Conservation (phyloP, 2,797 vertebrate species). For the Rhinatrema bivittatum region DNA sequence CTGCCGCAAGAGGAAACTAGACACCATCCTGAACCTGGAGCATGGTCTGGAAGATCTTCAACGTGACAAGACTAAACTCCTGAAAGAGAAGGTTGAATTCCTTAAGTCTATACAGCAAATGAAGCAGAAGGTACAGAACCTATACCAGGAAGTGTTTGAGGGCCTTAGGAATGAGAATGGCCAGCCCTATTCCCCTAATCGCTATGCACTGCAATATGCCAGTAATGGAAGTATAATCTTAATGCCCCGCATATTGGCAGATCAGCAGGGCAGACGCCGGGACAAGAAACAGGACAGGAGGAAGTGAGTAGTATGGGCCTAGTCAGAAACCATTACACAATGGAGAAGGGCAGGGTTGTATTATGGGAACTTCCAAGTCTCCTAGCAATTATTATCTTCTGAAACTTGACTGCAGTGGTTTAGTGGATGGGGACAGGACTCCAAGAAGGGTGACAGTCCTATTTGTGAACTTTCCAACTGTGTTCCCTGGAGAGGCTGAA, state of each 20-base stretch:
- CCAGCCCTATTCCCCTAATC: conserved; percentile 82
- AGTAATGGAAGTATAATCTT: conserved; percentile 83
- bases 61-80: conserved; percentile 81
- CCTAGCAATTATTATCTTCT: conserved; percentile 57
- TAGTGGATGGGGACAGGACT: conserved; percentile 41
- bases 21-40: conserved; percentile 94
- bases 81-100: conserved; percentile 93
- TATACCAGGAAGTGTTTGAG: conserved; percentile 92
- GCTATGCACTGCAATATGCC: conserved; percentile 87
- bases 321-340: conserved; percentile 37
- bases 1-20: conserved; percentile 95
- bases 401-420: conserved; percentile 47
- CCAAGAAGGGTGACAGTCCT: conserved; percentile 15
- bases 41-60: conserved; percentile 89
- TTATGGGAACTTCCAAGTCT: too few relatives aligned
- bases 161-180: conserved; percentile 91
- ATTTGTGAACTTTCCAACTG: too few relatives aligned
- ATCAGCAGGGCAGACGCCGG: conserved; percentile 74
- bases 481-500: too few relatives aligned
- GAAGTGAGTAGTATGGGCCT: conserved; percentile 69
- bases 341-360: conserved; percentile 53
- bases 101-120: conserved; percentile 89
- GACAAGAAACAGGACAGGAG: conserved; percentile 93
- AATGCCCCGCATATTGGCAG: conserved; percentile 69
- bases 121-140: conserved; percentile 94